Conservation (phyloP, 2,113 vertebrate genomes). For the Crotalus viridis region DNA sequence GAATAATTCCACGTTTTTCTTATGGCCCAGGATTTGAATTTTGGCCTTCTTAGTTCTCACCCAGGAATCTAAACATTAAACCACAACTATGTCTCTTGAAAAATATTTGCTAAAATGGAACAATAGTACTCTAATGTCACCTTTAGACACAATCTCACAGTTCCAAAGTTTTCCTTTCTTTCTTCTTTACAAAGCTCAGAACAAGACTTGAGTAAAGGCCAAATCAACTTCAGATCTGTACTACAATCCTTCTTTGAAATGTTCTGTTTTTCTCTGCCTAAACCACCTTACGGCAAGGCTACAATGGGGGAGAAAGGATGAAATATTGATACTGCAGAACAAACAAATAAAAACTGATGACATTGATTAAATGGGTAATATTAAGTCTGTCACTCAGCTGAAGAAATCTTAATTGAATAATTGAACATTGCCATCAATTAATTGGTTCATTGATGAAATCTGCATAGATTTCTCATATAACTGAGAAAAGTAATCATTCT, state of each 20-base stretch:
- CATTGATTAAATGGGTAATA: neutral
- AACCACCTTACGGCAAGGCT: neutral
- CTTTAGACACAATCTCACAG: neutral
- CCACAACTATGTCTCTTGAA: neutral
- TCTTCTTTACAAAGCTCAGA: neutral
- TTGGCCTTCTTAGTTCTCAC: neutral
- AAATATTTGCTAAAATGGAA: neutral
- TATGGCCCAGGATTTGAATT: neutral
- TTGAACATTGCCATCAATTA: neutral
- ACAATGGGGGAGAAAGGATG: neutral
- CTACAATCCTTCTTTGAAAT: neutral
- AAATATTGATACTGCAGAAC: neutral
- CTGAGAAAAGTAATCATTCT: neutral
- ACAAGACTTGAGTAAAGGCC: neutral
- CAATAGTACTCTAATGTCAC: neutral
- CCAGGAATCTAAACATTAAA: neutral
- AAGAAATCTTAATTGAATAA: neutral
- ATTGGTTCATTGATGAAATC: constrained; percentile 1
- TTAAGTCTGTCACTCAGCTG: neutral
- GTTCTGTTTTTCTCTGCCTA: neutral
- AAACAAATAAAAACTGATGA: neutral
- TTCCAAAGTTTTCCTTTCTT: neutral
- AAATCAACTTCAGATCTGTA: neutral
- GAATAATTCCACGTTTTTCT: neutral
- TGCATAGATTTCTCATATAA: neutral